Conservation (phyloP, 2,113 vertebrate genomes). For the Hirundichthys speculiger region DNA sequence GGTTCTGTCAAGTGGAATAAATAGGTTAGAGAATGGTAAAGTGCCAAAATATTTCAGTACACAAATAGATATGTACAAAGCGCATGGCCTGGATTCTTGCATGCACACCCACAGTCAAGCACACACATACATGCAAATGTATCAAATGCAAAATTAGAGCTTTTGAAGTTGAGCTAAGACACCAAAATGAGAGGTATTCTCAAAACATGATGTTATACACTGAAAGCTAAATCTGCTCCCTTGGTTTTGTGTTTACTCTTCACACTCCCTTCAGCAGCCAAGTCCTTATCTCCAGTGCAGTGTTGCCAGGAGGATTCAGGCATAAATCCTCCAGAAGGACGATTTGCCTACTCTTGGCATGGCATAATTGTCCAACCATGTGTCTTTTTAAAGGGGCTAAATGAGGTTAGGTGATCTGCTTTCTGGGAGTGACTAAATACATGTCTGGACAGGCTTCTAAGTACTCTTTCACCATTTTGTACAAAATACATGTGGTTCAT, state of each 20-base stretch:
- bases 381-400: conserved; percentile 55
- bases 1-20: conserved; percentile 25
- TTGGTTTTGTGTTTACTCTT: conserved; percentile 55
- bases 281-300: conserved; percentile 53
- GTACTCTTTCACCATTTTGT: not conserved
- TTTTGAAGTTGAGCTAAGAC: conserved; percentile 48
- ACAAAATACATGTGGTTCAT: not conserved
- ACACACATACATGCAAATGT: conserved; percentile 16
- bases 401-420: conserved; percentile 50
- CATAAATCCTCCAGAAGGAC: conserved; percentile 61
- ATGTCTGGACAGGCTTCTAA: conserved; percentile 19
- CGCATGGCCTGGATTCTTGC: conserved; percentile 16
- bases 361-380: conserved; percentile 47
- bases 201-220: conserved; percentile 38
- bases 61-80: conserved; percentile 40
- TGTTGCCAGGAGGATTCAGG: conserved; percentile 61
- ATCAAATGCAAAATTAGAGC: conserved; percentile 9
- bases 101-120: conserved; percentile 29
- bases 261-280: conserved; percentile 35
- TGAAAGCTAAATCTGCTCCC: conserved; percentile 55
- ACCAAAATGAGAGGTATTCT: conserved; percentile 48
- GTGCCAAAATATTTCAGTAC: conserved; percentile 23
- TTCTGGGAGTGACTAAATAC: conserved; percentile 44
- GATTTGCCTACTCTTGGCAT: conserved; percentile 51
- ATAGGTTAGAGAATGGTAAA: conserved; percentile 32